Percentiles rank a stretch among this genome's conserved stretches.
These are phyloP conservation scores for Perognathus longimembris DNA, from an alignment of 2,113 vertebrate genomes.

Conservation along the genomic window DNA sequence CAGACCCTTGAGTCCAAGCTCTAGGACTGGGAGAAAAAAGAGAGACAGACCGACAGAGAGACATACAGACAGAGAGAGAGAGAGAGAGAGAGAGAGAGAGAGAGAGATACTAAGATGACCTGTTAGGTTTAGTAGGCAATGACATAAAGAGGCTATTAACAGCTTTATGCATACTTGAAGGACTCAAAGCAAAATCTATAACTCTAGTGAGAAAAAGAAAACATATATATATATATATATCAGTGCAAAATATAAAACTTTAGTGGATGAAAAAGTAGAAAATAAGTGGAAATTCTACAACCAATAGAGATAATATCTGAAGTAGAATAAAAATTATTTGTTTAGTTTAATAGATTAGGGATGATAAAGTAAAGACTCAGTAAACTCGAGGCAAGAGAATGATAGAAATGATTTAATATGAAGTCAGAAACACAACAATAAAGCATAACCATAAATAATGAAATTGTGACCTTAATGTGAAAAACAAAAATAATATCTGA, in stretches of 20 bases:
- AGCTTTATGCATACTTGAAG: neutral
- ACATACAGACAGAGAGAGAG: too few relatives aligned
- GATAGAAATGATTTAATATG: constrained; percentile 11
- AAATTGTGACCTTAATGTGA: too few relatives aligned
- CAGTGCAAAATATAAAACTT: neutral
- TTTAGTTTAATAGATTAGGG: neutral
- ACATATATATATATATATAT: neutral
- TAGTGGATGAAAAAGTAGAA: neutral
- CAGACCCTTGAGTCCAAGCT: too few relatives aligned
- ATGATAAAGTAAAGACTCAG: neutral
- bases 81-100: neutral
- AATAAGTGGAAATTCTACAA: neutral
- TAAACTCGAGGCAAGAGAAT: neutral
- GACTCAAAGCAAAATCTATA: neutral
- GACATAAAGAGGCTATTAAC: neutral
- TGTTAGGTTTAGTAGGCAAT: neutral
- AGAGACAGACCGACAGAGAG: too few relatives aligned
- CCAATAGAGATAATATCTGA: neutral
- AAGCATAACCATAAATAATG: neutral
- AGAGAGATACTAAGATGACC: neutral
- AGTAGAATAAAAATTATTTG: neutral
- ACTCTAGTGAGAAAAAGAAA: neutral
- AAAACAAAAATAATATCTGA: neutral
- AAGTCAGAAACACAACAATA: neutral
- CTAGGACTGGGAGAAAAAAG: too few relatives aligned